Evolutionary conservation across 1,140 invertebrate genomes (phyloP).

Genomic region (Odontomachus brunneus): DNA sequence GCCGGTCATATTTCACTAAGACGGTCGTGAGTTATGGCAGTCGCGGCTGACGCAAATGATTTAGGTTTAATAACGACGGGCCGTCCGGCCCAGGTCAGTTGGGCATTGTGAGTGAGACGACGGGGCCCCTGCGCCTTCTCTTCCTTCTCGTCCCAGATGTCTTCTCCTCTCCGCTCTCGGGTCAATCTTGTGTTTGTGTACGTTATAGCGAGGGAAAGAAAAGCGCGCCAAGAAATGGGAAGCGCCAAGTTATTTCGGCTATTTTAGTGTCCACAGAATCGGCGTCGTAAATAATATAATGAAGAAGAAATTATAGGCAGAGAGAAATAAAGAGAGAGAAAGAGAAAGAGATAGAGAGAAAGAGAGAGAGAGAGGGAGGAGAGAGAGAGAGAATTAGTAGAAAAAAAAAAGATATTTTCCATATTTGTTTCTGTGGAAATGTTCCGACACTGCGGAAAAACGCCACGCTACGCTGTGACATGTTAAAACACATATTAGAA

Average conservation of each 20-base stretch:
- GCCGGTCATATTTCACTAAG: conserved; percentile 82
- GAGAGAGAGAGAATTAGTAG: background rate
- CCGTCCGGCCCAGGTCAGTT: conserved; percentile 78
- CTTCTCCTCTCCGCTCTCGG: conserved; percentile 25
- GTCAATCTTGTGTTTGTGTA: conserved; percentile 24
- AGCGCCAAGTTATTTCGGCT: background rate
- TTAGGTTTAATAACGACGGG: conserved; percentile 84
- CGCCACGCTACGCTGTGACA: background rate
- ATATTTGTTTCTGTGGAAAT: background rate
- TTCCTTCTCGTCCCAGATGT: conserved; percentile 46
- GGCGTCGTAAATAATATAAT: background rate
- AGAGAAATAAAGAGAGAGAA: too few relatives aligned
- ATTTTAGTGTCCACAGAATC: background rate
- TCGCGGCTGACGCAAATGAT: conserved; percentile 82
- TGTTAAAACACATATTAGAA: background rate
- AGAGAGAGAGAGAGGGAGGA: background rate
- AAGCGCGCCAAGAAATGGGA: background rate
- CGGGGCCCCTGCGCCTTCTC: conserved; percentile 48
- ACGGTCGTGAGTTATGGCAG: conserved; percentile 81
- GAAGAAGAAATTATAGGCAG: background rate
- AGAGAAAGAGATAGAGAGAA: background rate
- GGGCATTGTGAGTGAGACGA: conserved; percentile 76
- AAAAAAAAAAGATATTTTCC: background rate
- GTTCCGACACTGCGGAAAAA: background rate
- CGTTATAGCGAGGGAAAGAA: conserved; percentile 15